Evolutionary conservation across 2,113 vertebrate genomes (phyloP).

Genomic region (Columba janthina): DNA sequence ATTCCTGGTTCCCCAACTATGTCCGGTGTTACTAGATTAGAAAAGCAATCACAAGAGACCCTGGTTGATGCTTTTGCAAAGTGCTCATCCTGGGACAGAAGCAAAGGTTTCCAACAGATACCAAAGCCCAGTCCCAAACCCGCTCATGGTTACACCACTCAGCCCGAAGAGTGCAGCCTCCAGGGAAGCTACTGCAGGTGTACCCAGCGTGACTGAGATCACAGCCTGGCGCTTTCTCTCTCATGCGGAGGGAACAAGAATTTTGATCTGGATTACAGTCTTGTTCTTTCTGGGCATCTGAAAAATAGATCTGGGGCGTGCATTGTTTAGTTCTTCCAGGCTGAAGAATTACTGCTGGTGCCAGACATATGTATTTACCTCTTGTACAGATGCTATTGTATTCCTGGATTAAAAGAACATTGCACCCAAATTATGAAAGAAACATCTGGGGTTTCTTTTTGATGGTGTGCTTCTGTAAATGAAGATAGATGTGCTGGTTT

Average conservation of each 20-base stretch:
- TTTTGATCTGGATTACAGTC: conserved; percentile 34
- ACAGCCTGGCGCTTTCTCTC: background rate
- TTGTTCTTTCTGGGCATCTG: background rate
- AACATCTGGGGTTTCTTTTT: conserved; percentile 44
- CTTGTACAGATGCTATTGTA: background rate
- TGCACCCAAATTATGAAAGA: conserved; percentile 21
- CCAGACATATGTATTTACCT: conserved; percentile 30
- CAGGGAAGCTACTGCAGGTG: background rate
- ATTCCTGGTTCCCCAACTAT: background rate
- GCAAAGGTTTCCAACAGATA: conserved; percentile 12
- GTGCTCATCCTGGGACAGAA: background rate
- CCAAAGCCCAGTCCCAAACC: background rate
- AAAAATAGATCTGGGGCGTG: conserved; percentile 19
- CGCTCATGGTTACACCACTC: background rate
- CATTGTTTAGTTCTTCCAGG: conserved; percentile 31
- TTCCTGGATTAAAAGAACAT: conserved; percentile 29
- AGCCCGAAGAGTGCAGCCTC: background rate
- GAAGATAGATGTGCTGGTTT: conserved; percentile 3
- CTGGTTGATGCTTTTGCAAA: background rate
- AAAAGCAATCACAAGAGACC: background rate
- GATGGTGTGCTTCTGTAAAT: conserved; percentile 10
- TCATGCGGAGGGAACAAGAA: conserved; percentile 5
- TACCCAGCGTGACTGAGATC: background rate
- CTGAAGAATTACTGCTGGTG: conserved; percentile 15
- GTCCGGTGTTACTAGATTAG: background rate